Percentiles rank a stretch among this genome's conserved stretches.
Conservation (phyloP, 1,140 invertebrate genomes). For the Wiebesia pumilae region DNA sequence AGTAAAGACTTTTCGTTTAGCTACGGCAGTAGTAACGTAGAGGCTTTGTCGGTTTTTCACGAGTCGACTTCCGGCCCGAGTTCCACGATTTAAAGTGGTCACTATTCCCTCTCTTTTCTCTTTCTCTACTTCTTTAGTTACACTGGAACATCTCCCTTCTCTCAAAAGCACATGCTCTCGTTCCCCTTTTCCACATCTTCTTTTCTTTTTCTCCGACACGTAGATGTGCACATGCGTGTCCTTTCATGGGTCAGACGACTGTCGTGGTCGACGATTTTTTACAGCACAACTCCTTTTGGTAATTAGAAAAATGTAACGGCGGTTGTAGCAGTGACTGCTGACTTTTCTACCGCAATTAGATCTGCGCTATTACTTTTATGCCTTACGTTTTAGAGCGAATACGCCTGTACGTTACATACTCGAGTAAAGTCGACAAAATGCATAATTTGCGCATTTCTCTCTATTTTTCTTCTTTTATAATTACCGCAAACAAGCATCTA, state of each 20-base stretch:
- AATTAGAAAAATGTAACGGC: constrained; percentile 42
- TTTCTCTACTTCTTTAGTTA: not conserved
- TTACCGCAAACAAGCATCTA: constrained; percentile 7
- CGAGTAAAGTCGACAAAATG: not conserved
- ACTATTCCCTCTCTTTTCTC: not conserved
- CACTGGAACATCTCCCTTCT: not conserved
- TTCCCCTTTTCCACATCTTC: not conserved
- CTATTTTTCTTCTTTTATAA: constrained; percentile 17
- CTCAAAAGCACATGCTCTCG: constrained; percentile 12
- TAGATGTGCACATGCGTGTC: not conserved
- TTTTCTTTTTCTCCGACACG: not conserved
- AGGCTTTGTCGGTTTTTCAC: constrained; percentile 32
- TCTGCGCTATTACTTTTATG: not conserved
- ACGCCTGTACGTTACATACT: not conserved
- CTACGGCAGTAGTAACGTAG: not conserved
- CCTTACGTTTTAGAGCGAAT: not conserved
- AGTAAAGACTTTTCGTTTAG: constrained; percentile 41
- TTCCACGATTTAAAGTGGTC: constrained; percentile 30
- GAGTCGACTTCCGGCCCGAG: constrained; percentile 13
- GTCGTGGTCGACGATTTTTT: not conserved
- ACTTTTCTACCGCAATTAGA: constrained; percentile 40
- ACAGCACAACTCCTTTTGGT: constrained; percentile 9
- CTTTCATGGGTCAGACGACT: not conserved
- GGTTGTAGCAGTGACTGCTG: not conserved
- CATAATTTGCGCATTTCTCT: not conserved